These are phyloP conservation scores for Pelmatolapia mariae DNA, from an alignment of 2,113 vertebrate species.

Conservation along the genomic window DNA sequence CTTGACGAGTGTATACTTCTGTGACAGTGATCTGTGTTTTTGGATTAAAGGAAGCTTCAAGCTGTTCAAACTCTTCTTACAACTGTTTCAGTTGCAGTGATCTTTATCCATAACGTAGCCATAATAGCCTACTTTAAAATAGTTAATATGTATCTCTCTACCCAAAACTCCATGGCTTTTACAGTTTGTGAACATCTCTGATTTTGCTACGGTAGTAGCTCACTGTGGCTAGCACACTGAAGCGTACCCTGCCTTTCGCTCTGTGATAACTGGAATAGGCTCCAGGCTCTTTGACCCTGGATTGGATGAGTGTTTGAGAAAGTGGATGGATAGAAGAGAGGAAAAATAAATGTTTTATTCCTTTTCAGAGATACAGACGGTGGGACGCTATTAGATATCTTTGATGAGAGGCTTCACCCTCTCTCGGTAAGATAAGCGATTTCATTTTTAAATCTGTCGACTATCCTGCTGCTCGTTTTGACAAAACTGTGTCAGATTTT, in stretches of 20 bases:
- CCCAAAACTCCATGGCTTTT: neutral
- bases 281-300: neutral
- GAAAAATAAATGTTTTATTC: neutral
- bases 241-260: rapidly evolving
- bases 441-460: neutral
- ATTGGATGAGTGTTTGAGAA: neutral
- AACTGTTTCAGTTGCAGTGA: neutral
- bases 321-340: rapidly evolving
- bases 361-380: conserved; percentile 82
- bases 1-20: neutral
- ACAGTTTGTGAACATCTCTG: neutral
- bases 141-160: neutral
- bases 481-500: neutral
- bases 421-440: conserved; percentile 76
- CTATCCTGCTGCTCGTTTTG: neutral
- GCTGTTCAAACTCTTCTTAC: rapidly evolving
- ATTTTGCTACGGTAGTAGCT: neutral
- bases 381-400: conserved; percentile 91
- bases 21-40: neutral
- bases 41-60: neutral
- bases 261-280: rapidly evolving
- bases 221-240: neutral
- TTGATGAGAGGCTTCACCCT: conserved; percentile 97
- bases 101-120: neutral
- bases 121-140: neutral